Evolutionary conservation across 2,113 vertebrate genomes (phyloP).

Genomic region (pig (Sus scrofa)): DNA sequence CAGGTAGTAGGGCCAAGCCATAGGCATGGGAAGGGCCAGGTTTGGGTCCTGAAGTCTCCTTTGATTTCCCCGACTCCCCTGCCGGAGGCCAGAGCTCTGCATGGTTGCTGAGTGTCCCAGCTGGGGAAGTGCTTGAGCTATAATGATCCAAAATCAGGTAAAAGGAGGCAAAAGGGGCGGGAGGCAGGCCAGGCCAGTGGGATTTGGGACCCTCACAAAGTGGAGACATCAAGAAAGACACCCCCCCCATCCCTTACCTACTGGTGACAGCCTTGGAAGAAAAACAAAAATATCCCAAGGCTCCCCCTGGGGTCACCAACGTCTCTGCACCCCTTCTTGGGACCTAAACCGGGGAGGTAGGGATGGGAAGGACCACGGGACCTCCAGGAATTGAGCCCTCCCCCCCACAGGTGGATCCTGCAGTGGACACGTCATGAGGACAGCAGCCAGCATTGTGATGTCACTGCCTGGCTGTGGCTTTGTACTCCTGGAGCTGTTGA

Average conservation of each 20-base stretch:
- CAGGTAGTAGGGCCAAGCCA: background rate
- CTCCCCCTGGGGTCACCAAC: accelerated
- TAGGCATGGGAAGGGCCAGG: background rate
- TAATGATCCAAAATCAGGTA: background rate
- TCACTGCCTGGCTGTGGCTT: background rate
- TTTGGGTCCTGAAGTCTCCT: background rate
- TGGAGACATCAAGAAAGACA: background rate
- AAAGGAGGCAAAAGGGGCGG: background rate
- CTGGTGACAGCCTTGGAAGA: background rate
- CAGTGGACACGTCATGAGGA: background rate
- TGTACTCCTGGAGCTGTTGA: background rate
- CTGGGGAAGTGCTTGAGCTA: background rate
- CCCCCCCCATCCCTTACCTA: too few relatives aligned
- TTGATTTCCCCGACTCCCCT: background rate
- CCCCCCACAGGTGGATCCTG: background rate
- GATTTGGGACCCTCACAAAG: background rate
- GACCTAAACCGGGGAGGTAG: background rate
- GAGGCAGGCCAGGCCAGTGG: background rate
- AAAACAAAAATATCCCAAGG: background rate
- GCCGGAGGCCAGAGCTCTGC: background rate
- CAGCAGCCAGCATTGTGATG: background rate
- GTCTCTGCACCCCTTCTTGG: background rate
- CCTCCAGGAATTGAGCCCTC: too few relatives aligned
- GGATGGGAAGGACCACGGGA: too few relatives aligned
- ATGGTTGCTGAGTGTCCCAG: background rate